Percentiles rank a stretch among this genome's conserved stretches.
phyloP scores from a whole-genome alignment of 2,888 invertebrate species.

The Rotaria sp. region DNA sequence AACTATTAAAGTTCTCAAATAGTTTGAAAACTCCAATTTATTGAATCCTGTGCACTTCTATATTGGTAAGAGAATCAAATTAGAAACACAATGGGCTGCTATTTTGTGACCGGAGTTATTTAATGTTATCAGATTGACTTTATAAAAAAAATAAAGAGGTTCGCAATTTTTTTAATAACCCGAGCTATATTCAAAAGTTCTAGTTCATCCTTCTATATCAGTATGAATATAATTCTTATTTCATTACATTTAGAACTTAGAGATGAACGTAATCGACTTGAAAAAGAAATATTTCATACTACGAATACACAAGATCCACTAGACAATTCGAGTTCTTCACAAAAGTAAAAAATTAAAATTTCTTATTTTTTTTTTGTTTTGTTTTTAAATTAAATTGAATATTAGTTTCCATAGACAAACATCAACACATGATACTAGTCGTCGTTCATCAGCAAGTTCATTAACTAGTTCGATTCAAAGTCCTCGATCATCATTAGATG shows the following conservation, averaged over 20 bases:
- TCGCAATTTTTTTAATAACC: too few species aligned
- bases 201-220: too few species aligned
- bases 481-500: not conserved
- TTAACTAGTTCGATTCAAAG: not conserved
- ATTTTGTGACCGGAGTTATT: too few species aligned
- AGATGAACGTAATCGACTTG: slow-evolving; percentile 29
- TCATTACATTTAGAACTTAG: not conserved
- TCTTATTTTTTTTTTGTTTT: not conserved
- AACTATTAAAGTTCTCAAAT: too few species aligned
- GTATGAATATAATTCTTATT: not conserved
- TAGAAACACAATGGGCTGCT: too few species aligned
- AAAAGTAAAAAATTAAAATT: not conserved
- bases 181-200: too few species aligned
- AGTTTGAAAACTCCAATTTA: too few species aligned
- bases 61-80: too few species aligned
- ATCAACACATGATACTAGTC: not conserved
- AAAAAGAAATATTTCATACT: slow-evolving; percentile 15
- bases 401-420: not conserved
- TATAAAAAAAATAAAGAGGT: too few species aligned
- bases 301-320: not conserved
- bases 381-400: not conserved
- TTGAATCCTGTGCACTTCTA: too few species aligned
- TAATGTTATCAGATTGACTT: too few species aligned
- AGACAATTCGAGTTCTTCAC: not conserved
- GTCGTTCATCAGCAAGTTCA: not conserved